Percentiles rank a stretch among this genome's conserved stretches.
Evolutionary conservation across 1,140 invertebrate species (phyloP).

Genomic region (Neotoxoptera formosana): DNA sequence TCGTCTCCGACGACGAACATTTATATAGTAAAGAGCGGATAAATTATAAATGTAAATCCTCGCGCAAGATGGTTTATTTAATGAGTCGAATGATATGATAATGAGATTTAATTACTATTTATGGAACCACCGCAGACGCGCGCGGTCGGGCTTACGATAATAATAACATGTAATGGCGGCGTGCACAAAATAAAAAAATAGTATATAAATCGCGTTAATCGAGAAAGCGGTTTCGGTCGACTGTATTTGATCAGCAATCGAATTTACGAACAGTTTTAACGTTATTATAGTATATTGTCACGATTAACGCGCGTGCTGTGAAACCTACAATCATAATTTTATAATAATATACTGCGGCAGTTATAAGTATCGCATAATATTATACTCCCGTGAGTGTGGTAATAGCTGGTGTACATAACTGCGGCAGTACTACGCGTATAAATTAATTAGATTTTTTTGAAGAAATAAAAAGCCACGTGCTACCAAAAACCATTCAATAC

Average conservation of each 20-base stretch:
- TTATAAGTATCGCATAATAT: not conserved
- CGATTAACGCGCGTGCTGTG: not conserved
- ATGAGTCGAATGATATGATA: constrained; percentile 2
- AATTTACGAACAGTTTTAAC: not conserved
- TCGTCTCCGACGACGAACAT: not conserved
- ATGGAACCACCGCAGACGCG: not conserved
- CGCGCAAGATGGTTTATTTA: not conserved
- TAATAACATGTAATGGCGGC: not conserved
- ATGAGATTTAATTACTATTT: constrained; percentile 6
- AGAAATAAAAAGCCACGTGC: not conserved
- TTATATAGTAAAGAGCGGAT: not conserved
- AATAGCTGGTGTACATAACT: not conserved
- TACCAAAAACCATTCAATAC: not conserved
- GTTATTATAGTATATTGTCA: not conserved
- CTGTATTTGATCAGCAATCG: not conserved
- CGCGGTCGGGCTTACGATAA: not conserved
- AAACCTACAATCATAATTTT: not conserved
- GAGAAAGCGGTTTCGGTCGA: not conserved
- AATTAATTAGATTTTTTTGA: not conserved
- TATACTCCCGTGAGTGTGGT: not conserved
- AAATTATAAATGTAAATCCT: constrained; percentile 18
- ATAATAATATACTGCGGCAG: not conserved
- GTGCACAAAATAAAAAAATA: not conserved
- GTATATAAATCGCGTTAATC: not conserved
- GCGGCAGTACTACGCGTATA: not conserved